Percentiles rank a stretch among this genome's conserved stretches.
These are phyloP conservation scores for Melanotaenia nigrans DNA, from an alignment of 2,797 vertebrate genomes.

Conservation along the genomic window DNA sequence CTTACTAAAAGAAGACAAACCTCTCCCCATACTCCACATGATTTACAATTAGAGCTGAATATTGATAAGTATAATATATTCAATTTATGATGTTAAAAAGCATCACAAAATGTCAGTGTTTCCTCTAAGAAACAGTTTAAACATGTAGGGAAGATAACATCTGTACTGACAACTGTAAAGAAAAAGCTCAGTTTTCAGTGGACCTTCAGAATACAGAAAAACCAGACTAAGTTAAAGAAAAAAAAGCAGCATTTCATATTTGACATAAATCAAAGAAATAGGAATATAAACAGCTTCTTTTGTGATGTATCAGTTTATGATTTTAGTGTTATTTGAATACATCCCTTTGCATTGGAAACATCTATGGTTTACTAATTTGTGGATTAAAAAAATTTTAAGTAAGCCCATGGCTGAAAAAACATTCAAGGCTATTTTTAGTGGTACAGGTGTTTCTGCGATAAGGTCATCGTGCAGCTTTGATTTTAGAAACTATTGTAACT, in stretches of 20 bases:
- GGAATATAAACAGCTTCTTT: background rate
- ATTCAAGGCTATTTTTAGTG: slow-evolving; percentile 26
- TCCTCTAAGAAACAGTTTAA: background rate
- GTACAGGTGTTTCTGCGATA: slow-evolving; percentile 8
- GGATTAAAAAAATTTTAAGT: background rate
- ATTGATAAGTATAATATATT: background rate
- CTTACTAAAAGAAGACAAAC: slow-evolving; percentile 36
- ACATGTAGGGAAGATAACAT: background rate
- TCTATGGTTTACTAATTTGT: slow-evolving; percentile 23
- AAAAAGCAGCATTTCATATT: background rate
- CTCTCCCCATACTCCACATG: background rate
- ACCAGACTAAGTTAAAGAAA: background rate
- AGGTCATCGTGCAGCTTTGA: slow-evolving; percentile 30
- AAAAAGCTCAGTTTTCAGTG: background rate
- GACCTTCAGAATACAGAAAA: background rate
- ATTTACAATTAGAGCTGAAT: background rate
- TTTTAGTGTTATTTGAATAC: slow-evolving; percentile 1
- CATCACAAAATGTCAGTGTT: background rate
- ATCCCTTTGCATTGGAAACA: slow-evolving; percentile 2
- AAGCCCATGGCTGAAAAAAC: slow-evolving; percentile 10
- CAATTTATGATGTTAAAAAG: slow-evolving; percentile 8
- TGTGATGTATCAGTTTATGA: background rate
- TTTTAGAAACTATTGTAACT: slow-evolving; percentile 40
- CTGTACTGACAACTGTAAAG: background rate
- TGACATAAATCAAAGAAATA: background rate